These are phyloP conservation scores for Harmothoe impar DNA, from an alignment of 2,888 invertebrate genomes.

Conservation along the genomic window DNA sequence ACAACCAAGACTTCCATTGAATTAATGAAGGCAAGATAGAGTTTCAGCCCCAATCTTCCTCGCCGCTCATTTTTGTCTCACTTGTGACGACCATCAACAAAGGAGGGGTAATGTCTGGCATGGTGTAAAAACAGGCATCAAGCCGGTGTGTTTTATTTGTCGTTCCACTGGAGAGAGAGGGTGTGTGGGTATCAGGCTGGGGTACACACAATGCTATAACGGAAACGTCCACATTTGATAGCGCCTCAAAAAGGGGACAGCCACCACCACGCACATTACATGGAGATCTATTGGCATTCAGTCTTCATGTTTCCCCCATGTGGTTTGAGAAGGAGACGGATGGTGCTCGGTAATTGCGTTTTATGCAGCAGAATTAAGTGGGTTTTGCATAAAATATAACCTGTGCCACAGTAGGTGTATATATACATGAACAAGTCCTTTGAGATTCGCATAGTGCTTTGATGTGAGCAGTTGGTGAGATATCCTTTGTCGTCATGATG, in stretches of 20 bases:
- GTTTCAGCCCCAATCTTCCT: not conserved
- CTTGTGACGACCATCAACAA: not conserved
- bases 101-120: constrained; percentile 3
- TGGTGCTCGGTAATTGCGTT: no score
- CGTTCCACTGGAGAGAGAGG: not conserved
- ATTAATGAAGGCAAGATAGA: constrained; percentile 13
- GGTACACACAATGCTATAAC: not conserved
- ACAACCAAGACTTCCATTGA: not conserved
- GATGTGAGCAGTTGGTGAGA: no score
- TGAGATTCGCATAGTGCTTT: no score
- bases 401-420: no score
- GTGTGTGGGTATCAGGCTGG: not conserved
- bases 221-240: constrained; percentile 14
- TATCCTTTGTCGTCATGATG: no score
- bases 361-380: no score
- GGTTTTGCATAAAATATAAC: no score
- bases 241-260: not conserved
- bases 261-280: not conserved
- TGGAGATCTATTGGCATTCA: not conserved
- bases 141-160: not conserved
- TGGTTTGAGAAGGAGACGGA: no score
- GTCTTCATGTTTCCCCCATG: not conserved
- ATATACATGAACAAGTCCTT: no score
- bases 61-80: not conserved
- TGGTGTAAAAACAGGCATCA: not conserved